A percentile compares a stretch with the other conserved stretches of the same genome.
These are phyloP conservation scores for Setipinna tenuifilis DNA, from an alignment of 2,797 vertebrate genomes.

Conservation along the genomic window DNA sequence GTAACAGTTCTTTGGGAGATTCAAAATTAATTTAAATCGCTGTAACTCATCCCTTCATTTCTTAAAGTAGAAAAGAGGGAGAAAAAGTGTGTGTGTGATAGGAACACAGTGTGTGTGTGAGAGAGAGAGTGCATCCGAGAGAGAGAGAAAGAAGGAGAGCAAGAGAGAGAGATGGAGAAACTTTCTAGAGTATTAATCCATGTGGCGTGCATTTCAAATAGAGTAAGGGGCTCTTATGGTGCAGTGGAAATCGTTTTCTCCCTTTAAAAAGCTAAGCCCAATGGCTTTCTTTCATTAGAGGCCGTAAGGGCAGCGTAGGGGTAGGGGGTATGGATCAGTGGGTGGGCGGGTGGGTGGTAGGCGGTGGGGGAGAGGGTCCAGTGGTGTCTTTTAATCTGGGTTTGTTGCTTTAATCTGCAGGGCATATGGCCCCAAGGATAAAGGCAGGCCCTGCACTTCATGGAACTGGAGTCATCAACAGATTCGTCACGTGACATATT, in stretches of 20 bases:
- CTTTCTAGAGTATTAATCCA: constrained; percentile 48
- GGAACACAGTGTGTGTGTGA: no score
- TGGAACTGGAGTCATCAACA: no score
- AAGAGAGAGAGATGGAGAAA: constrained; percentile 20
- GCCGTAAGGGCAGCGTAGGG: no score
- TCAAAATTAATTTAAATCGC: constrained; percentile 56
- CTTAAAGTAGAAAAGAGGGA: not conserved
- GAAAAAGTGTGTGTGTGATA: no score
- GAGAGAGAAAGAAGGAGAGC: not conserved
- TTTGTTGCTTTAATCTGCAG: constrained; percentile 68
- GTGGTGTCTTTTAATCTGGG: constrained; percentile 67
- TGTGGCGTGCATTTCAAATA: constrained; percentile 53
- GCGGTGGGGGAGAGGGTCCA: constrained; percentile 10
- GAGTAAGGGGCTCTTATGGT: constrained; percentile 28
- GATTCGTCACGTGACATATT: constrained; percentile 45
- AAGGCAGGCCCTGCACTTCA: constrained; percentile 54
- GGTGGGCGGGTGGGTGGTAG: no score
- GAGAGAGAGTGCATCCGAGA: no score
- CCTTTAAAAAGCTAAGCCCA: constrained; percentile 52
- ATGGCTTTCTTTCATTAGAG: constrained; percentile 60
- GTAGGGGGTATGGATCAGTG: no score
- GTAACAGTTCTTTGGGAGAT: constrained; percentile 27
- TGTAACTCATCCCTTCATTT: constrained; percentile 37
- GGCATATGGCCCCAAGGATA: constrained; percentile 70
- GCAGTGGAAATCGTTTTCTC: constrained; percentile 44